A percentile compares a stretch with the other conserved stretches of the same genome.
These are phyloP conservation scores for Tichodroma muraria DNA, from an alignment of 2,113 vertebrate species.

Conservation along the genomic window DNA sequence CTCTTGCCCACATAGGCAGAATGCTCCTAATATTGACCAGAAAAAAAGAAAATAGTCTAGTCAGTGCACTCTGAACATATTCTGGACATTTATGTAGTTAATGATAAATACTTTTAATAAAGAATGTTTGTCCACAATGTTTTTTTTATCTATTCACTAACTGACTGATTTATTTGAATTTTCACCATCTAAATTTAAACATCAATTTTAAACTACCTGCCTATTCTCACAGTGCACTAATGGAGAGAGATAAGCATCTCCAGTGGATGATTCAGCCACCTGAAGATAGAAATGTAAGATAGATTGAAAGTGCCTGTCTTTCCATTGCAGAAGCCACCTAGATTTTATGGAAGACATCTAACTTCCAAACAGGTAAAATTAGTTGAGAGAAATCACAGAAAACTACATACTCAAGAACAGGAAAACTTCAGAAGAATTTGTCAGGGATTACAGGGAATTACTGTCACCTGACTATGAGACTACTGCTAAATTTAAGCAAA, in stretches of 20 bases:
- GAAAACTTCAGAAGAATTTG: background rate
- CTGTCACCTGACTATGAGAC: background rate
- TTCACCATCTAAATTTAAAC: background rate
- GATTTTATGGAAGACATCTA: background rate
- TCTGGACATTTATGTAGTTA: background rate
- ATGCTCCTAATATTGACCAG: background rate
- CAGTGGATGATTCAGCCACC: background rate
- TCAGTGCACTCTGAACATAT: background rate
- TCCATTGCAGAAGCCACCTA: background rate
- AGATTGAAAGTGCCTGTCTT: background rate
- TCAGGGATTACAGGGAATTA: background rate
- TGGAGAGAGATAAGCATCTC: background rate
- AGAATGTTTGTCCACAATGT: background rate
- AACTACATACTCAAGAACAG: background rate
- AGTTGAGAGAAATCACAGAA: background rate
- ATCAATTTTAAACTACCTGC: background rate
- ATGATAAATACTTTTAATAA: background rate
- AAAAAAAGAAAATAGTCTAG: background rate
- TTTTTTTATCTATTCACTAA: constrained; percentile 1
- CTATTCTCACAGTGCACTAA: background rate
- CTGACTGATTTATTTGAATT: constrained; percentile 17
- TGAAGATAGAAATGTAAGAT: background rate
- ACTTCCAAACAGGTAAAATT: background rate
- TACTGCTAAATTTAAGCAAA: background rate
- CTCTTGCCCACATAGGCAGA: background rate